Evolutionary conservation across 2,797 vertebrate species (phyloP).

Genomic region (Channa striata): DNA sequence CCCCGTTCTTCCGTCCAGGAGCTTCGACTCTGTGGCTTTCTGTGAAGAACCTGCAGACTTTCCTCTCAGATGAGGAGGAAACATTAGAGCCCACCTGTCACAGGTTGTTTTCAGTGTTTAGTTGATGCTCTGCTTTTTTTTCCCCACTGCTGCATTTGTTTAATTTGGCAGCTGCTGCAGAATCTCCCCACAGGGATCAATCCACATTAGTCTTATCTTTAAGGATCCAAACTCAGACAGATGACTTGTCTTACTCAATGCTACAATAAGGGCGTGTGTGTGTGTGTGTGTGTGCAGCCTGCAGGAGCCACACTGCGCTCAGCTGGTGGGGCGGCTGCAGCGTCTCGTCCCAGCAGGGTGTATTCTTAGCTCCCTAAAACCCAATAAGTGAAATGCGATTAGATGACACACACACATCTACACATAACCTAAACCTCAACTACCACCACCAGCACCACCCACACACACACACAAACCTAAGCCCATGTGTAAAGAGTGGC

Average conservation of each 20-base stretch:
- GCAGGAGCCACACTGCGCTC: conserved; percentile 62
- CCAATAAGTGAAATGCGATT: conserved; percentile 76
- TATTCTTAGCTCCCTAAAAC: conserved; percentile 73
- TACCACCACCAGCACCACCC: conserved; percentile 23
- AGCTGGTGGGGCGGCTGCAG: conserved; percentile 57
- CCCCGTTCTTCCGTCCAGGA: conserved; percentile 20
- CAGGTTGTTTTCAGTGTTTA: conserved; percentile 34
- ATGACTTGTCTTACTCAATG: conserved; percentile 38
- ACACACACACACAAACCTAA: conserved; percentile 16
- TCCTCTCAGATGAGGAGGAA: conserved; percentile 39
- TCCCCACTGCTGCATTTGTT: conserved; percentile 32
- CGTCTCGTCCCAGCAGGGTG: conserved; percentile 52
- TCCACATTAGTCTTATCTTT: conserved; percentile 50
- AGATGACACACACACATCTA: conserved; percentile 49
- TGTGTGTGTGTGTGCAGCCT: conserved; percentile 29
- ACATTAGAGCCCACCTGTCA: conserved; percentile 31
- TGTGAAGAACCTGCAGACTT: conserved; percentile 50
- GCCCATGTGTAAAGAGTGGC: conserved; percentile 10
- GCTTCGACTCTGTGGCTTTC: conserved; percentile 23
- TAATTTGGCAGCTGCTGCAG: conserved; percentile 22
- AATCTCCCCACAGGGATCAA: conserved; percentile 22
- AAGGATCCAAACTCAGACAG: conserved; percentile 39
- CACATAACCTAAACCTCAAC: conserved; percentile 37
- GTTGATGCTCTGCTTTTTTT: conserved; percentile 33
- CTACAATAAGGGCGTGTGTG: conserved; percentile 19